Evolutionary conservation across 2,113 vertebrate genomes (phyloP), one percentile per base, ranked within the genome.

Genomic region (Gallinago media): DNA sequence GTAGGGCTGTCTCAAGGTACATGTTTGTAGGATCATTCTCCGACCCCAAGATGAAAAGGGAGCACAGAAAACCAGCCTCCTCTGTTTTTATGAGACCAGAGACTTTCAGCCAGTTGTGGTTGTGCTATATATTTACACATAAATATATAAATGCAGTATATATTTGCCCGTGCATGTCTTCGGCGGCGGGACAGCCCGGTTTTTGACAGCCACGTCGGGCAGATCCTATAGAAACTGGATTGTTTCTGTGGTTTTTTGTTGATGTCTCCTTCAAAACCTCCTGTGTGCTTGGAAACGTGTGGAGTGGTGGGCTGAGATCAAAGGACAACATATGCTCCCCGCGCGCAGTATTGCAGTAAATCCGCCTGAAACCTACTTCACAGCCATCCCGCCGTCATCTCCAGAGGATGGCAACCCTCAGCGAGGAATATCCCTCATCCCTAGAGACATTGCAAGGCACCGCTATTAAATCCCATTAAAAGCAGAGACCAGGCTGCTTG

Each of bases 361-460:
- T 85, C 67, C 12, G 4, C 11, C 14, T 32, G 67, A 56, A 55
- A 74, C 18, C 36, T n/a, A 8, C 75, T 63, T 44, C 79, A 44
- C 2, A 29, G 34, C 2, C 1, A 32, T n/a, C 47, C 80, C 31
- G 23, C 67, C 0, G 3, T 38, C 38, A 42, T 38, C 61, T 36
- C 20, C 36, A 9, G 32, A 32, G 61, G 61, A 17, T 21, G 29
- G 34, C 26, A 18, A 0, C 31, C n/a, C 49, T 40, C 32, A 1
- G 22, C 21, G 72, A 71, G 85, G 72, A 65, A 11, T 12, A 34
- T 18, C 50, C 29, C 42, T 11, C 11, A 0, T 7, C 21, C 54
- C 29, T 20, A 5, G 1, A 25, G n/a, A 49, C 31, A 21, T 11
- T n/a, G 67, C 54, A 44, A 8, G 0, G 0, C 36, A 6, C 58